Base-by-base conservation (phyloP, 2,888 invertebrate species). In the Thyatira batis region DNA sequence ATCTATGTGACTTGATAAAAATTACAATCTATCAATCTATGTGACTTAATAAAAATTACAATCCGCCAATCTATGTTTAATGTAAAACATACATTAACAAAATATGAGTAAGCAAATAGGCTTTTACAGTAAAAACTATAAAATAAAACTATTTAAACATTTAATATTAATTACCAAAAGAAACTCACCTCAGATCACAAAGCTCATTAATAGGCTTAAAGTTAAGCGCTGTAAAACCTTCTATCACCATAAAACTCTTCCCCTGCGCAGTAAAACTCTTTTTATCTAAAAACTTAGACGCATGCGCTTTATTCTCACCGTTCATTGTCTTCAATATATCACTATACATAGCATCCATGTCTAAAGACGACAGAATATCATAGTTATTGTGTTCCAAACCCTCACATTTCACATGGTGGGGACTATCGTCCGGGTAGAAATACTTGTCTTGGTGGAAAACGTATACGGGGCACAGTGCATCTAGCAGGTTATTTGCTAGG, bases 151-250 rank as follows among this genome's bases (percentile, higher is more conserved):
- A n/a, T n/a, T n/a, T n/a, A n/a, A n/a, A n/a, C n/a, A 45, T 13
- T 0, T 10, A 39, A 23, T 5, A 52, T 13, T 27, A 39, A 28
- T 8, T n/a, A 49, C 8, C 6, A 28, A 13, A 25, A 49, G 44
- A 23, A 25, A 57, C 78, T 73, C n/a, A 89, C 89, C 83, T 95
- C 20, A 95, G 76, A 73, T 95, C 89, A 75, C 96, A 96, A 21
- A 96, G 70, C 13, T 94, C 92, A 50, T 93, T 70, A 33, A 96
- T 84, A n/a, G 95, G 94, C 52, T 93, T 90, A 71, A 94, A 95
- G 76, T 95, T 95, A 61, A 96, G 94, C 43, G 96, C 93, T 5
- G 95, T 93, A 78, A 97, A 96, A 0, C 97, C 97, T 76, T 97
- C 97, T 0, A 96, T 65, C 0, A 97, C 92, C 10, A 97, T 76